These are phyloP conservation scores for Lepidonotus clava DNA, from an alignment of 2,888 invertebrate genomes.

Conservation along the genomic window DNA sequence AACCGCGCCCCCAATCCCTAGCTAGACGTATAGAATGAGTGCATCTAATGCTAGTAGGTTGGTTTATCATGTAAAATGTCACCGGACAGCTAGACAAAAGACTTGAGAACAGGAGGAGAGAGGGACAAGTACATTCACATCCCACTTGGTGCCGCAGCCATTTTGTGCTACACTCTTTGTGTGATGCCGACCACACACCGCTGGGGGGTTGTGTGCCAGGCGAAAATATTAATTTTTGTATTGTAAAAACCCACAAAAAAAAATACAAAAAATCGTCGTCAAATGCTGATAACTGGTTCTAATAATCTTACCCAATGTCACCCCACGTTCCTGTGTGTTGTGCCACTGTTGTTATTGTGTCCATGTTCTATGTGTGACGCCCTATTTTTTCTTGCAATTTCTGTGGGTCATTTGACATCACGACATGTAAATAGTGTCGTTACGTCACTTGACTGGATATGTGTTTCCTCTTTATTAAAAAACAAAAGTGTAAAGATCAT, in stretches of 20 bases:
- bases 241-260: neutral
- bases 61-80: neutral
- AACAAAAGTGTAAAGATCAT: neutral
- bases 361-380: neutral
- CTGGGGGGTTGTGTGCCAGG: neutral
- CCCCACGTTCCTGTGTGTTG: neutral
- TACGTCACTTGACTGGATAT: neutral
- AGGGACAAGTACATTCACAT: conserved; percentile 48
- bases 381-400: neutral
- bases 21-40: conserved; percentile 41
- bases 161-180: conserved; percentile 44
- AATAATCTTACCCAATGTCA: neutral
- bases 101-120: conserved; percentile 52
- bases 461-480: neutral
- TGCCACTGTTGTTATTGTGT: conserved; percentile 12
- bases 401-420: too few species aligned
- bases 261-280: neutral
- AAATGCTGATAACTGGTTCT: neutral
- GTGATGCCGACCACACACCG: conserved; percentile 16
- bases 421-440: too few species aligned
- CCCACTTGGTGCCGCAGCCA: conserved; percentile 48
- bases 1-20: conserved; percentile 4
- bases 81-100: conserved; percentile 50
- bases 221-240: neutral
- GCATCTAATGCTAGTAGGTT: conserved; percentile 51